Evolutionary conservation across 2,888 invertebrate species (phyloP).

Genomic region (Scaptomyza parva): DNA sequence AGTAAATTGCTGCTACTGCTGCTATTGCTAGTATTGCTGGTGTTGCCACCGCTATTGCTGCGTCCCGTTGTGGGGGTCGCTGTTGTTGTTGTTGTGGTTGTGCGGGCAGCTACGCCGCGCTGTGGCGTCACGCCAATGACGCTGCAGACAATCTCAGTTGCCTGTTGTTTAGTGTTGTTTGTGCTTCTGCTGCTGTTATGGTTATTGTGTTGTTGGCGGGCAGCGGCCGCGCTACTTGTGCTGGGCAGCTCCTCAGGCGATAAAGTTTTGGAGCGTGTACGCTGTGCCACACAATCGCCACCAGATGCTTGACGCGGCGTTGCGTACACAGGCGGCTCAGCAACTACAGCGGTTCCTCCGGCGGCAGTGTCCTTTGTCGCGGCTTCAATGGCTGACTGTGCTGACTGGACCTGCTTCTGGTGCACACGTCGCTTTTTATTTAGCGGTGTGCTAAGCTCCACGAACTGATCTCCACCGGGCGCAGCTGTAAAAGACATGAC

Average conservation of each 20-base stretch:
- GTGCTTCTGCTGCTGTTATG: conserved; percentile 19
- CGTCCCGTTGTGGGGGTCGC: conserved; percentile 4
- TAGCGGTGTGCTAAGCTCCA: conserved; percentile 69
- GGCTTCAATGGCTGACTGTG: conserved; percentile 18
- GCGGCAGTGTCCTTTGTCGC: conserved; percentile 24
- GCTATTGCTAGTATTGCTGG: conserved; percentile 4
- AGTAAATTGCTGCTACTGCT: conserved; percentile 77
- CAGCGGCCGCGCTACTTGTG: conserved; percentile 64
- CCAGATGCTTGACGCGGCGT: conserved; percentile 55
- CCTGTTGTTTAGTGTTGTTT: conserved; percentile 31
- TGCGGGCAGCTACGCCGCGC: conserved; percentile 52
- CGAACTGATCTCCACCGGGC: conserved; percentile 68
- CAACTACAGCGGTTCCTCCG: not conserved
- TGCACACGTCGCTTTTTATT: conserved; percentile 81
- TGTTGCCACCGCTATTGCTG: conserved; percentile 5
- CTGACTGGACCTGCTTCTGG: conserved; percentile 20
- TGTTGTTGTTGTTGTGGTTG: conserved; percentile 13
- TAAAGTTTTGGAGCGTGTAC: conserved; percentile 83
- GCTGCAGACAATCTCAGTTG: conserved; percentile 27
- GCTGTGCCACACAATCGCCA: conserved; percentile 83
- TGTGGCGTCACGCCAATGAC: conserved; percentile 55
- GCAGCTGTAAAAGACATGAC: conserved; percentile 71
- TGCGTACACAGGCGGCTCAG: conserved; percentile 3
- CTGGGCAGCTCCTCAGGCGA: conserved; percentile 72
- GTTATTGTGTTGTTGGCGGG: conserved; percentile 40